A percentile compares a stretch with the other conserved stretches of the same genome.
These are phyloP conservation scores for Sinodicranocentrus sp. DNA, from an alignment of 2,888 invertebrate genomes.

Conservation along the genomic window DNA sequence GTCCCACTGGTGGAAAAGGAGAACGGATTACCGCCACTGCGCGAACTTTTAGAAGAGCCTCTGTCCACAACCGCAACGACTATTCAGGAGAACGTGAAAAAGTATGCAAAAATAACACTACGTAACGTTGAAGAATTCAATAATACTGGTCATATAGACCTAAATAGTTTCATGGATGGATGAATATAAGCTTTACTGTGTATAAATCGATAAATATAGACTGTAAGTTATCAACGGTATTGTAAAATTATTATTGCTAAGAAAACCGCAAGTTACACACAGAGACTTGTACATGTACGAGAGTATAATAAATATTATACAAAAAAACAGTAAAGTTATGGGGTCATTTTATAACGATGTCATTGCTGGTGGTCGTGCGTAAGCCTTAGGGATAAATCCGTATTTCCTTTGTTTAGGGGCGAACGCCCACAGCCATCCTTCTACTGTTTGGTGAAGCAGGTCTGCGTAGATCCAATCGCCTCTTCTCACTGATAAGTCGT, in stretches of 20 bases:
- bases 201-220: too few relatives aligned
- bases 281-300: conserved; percentile 11
- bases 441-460: conserved; percentile 94
- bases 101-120: conserved; percentile 62
- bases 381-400: conserved; percentile 97
- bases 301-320: conserved; percentile 10
- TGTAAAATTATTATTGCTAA: not conserved
- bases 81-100: conserved; percentile 55
- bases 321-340: not conserved
- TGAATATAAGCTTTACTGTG: conserved; percentile 12
- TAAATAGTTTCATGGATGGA: conserved; percentile 58
- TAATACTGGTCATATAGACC: conserved; percentile 50
- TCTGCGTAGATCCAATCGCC: conserved; percentile 98
- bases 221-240: too few relatives aligned
- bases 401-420: conserved; percentile 92
- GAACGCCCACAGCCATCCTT: conserved; percentile 97
- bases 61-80: not conserved
- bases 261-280: conserved; percentile 1
- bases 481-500: conserved; percentile 92
- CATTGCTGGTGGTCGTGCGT: conserved; percentile 94
- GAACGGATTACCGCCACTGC: conserved; percentile 83
- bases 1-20: conserved; percentile 92
- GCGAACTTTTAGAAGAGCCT: conserved; percentile 76
- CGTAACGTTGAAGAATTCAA: conserved; percentile 61
- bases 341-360: conserved; percentile 84